A percentile compares a stretch with the other conserved stretches of the same genome.
These are phyloP conservation scores for Antrozous pallidus DNA, from an alignment of 2,797 vertebrate genomes.

Conservation along the genomic window DNA sequence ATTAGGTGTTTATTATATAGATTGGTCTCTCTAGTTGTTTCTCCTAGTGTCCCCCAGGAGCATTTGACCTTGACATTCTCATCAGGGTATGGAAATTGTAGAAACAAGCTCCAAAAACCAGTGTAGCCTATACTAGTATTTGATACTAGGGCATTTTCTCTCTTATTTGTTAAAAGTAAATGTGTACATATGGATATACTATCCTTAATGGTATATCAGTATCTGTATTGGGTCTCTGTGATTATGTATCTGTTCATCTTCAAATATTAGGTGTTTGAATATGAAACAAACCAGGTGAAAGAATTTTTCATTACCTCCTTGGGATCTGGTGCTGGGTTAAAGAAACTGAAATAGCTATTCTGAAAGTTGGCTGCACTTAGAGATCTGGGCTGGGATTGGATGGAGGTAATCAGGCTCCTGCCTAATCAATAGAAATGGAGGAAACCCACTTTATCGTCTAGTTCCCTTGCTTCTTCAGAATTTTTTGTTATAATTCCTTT, in stretches of 20 bases:
- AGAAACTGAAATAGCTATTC: conserved; percentile 18
- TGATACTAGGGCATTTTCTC: conserved; percentile 30
- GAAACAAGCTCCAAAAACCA: conserved; percentile 42
- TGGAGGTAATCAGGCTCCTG: conserved; percentile 6
- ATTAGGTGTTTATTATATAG: neutral
- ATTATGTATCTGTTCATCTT: conserved; percentile 19
- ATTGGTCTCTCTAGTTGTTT: conserved; percentile 26
- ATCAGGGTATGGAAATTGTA: conserved; percentile 50
- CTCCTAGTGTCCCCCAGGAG: conserved; percentile 14
- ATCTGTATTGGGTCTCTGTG: neutral
- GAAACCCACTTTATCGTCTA: neutral
- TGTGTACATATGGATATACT: neutral
- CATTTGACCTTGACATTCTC: conserved; percentile 59
- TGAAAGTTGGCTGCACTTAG: conserved; percentile 11
- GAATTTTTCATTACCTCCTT: conserved; percentile 27
- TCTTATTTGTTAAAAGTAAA: neutral
- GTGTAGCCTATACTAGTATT: conserved; percentile 45
- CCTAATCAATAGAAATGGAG: neutral
- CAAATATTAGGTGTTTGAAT: conserved; percentile 11
- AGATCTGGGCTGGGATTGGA: neutral
- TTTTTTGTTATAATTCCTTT: conserved; percentile 1
- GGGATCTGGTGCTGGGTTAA: neutral
- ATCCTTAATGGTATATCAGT: conserved; percentile 3
- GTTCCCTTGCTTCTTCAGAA: conserved; percentile 24
- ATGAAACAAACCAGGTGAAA: conserved; percentile 41